Base-by-base conservation (phyloP, 2,113 vertebrate genomes). In the human region DNA sequence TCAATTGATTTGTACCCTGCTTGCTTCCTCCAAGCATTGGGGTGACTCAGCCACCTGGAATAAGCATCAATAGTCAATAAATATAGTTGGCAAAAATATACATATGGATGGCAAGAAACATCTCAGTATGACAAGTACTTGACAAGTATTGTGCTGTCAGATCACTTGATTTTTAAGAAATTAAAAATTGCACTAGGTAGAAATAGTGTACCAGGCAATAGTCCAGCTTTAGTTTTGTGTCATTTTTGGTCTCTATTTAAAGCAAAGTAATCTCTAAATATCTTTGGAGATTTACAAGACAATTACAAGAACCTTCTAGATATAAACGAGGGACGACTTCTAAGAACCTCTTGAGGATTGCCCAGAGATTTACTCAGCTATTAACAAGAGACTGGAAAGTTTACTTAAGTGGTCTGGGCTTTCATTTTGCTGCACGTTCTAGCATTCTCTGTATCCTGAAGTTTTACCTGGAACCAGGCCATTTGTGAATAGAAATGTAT, bases 401-500 rank as follows among this genome's bases (percentile, higher is more conserved):
- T 59, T 80, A 43, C 12, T 94, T 40, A 40, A 35, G 9, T 11
- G 18, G 1, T 45, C 38, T 22, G 48, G 45, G 52, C n/a, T 91
- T 85, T 89, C 30, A 35, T 59, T 61, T 1, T 85, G 4, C 50
- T 30, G 45, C 12, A 22, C 10, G 8, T 52, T 38, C 2, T 22
- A 40, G 3, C 17, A 18, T 68, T 94, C 68, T 70, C 55, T 66
- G 55, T 20, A 81, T 68, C 64, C 32, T 70, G 22, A 87, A 52
- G 12, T n/a, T 80, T 80, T 52, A 96, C 48, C 25, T 86, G 25
- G 6, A 59, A 18, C 73, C 70, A 52, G 52, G 85, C 8, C 2
- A 10, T 81, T 96, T 84, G 64, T 92, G 38, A 85, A 40, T 20
- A 95, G 35, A 75, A 89, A 93, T 48, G 40, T 92, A 75, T 80